Base-by-base conservation (phyloP, 2,797 vertebrate species). In the Lutjanus argentimaculatus region DNA sequence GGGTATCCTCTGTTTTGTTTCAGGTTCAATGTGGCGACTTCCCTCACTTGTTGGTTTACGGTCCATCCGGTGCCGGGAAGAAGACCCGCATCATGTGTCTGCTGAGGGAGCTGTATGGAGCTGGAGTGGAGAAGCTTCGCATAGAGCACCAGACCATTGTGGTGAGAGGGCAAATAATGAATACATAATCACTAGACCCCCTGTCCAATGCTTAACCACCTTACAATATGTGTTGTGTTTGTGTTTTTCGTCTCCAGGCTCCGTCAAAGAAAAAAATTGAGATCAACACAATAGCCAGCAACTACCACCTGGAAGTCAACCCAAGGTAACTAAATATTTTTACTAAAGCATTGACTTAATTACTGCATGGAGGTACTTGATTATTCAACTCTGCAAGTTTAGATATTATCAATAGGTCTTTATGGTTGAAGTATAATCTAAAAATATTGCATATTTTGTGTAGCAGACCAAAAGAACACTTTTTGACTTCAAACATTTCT, bases 231-330 rank as follows among this genome's bases (percentile, higher is more conserved):
- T n/a, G n/a, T n/a, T n/a, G n/a, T n/a, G n/a, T 57, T 17, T 70
- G 1, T 51, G 5, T 59, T 79, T 55, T 63, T 43, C 36, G 12
- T 8, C 74, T 16, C 0, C 83, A 99, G 98, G 97, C 99, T 72
- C 98, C 99, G 16, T 99, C 98, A 30, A 99, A 99, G 91, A 99
- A 99, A 95, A 99, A 99, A 93, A 98, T 99, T 74, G 99, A 99
- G 93, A 98, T 99, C 76, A 99, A 98, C 91, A 99, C 97, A 9
- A 98, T 99, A 93, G 97, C 98, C 91, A 99, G 98, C 92, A 99
- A 99, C 94, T 99, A 99, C 82, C 99, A 99, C 89, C 92, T 99
- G 83, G 98, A 99, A 94, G 97, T 99, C 82, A 99, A 99, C 83
- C 93, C 99, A 61, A 99, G 98, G 98, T 99, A 95, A 80, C 8